phyloP scores from a whole-genome alignment of 1,140 invertebrate species.

The Monomorium pharaonis region DNA sequence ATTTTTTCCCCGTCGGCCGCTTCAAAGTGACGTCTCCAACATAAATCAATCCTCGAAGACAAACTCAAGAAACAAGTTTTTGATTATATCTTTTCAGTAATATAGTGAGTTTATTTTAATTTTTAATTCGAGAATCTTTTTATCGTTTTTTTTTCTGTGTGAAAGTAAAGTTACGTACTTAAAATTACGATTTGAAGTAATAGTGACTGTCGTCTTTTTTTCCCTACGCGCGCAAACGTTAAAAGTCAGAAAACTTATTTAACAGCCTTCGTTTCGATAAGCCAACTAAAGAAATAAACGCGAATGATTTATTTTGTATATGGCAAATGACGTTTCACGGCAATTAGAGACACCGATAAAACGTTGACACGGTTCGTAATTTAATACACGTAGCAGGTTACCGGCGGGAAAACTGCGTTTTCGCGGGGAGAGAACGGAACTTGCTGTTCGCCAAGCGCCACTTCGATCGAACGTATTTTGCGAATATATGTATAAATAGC shows the following conservation, averaged over 20 bases:
- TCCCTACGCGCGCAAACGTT: not conserved
- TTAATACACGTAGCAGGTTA: not conserved
- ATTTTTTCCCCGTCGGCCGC: not conserved
- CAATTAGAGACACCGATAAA: conserved; percentile 28
- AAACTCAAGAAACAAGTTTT: not conserved
- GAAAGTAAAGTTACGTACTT: not conserved
- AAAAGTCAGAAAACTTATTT: not conserved
- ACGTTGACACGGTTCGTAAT: not conserved
- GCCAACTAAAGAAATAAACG: not conserved
- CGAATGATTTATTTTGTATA: not conserved
- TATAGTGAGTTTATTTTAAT: too few relatives aligned
- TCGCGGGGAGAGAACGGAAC: not conserved
- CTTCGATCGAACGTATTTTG: conserved; percentile 3
- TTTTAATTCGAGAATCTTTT: not conserved
- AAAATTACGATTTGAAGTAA: not conserved
- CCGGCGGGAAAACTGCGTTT: not conserved
- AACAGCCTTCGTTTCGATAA: not conserved
- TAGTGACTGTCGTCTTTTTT: not conserved
- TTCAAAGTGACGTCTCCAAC: conserved; percentile 7
- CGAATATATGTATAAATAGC: conserved; percentile 24
- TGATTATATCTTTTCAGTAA: not conserved
- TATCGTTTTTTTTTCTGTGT: too few relatives aligned
- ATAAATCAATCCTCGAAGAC: not conserved
- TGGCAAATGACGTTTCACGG: not conserved
- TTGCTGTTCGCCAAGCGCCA: conserved; percentile 34